Percentiles rank a stretch among this genome's conserved stretches.
Conservation (phyloP, 2,797 vertebrate species). For the Mallotus villosus region DNA sequence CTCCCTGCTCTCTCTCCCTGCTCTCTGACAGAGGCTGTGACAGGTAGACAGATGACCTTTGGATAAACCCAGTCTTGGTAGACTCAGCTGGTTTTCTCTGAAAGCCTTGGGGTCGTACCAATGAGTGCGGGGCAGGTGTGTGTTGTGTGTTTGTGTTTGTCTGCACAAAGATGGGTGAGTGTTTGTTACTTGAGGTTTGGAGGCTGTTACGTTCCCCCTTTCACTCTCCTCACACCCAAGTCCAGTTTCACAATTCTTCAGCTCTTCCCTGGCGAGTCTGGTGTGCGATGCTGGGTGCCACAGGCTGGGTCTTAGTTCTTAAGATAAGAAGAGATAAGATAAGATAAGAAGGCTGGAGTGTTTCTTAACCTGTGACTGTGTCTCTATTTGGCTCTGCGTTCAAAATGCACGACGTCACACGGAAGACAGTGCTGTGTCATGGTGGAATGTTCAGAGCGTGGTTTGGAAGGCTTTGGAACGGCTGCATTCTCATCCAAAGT, state of each 20-base stretch:
- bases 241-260: not conserved
- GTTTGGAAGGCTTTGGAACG: no score
- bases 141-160: conserved; percentile 10
- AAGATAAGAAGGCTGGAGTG: conserved; percentile 40
- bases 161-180: not conserved
- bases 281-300: conserved; percentile 16
- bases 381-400: conserved; percentile 47
- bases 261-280: conserved; percentile 12
- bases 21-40: conserved; percentile 29
- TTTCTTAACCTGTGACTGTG: conserved; percentile 44
- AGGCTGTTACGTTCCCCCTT: not conserved
- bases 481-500: no score
- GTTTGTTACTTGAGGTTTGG: not conserved
- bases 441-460: no score
- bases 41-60: conserved; percentile 56
- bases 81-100: no score
- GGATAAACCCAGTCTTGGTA: conserved; percentile 22
- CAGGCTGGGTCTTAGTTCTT: conserved; percentile 44
- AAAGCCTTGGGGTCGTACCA: no score
- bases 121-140: not conserved
- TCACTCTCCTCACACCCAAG: conserved; percentile 32
- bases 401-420: no score
- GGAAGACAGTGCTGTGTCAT: no score
- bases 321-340: conserved; percentile 45
- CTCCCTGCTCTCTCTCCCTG: not conserved